Base-by-base conservation (phyloP, 2,888 invertebrate genomes). In the Leptinotarsa tumamoca region DNA sequence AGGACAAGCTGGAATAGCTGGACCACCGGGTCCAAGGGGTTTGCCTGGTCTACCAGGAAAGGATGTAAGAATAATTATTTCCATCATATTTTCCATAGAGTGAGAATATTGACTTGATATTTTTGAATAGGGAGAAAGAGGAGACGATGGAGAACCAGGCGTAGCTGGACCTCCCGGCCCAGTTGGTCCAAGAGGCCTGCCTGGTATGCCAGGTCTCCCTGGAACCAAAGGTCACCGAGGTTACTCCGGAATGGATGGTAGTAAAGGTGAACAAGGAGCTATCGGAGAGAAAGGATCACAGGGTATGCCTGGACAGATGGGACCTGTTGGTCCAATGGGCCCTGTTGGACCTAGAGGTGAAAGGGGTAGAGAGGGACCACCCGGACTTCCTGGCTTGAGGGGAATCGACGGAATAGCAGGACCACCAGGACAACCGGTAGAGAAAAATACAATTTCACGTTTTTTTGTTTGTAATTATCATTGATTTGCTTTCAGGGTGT, bases 181-280 rank as follows among this genome's bases (percentile, higher is more conserved):
- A 23, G 89, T 93, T 1, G 96, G 96, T 0, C 90, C 94, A 0
- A 90, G 95, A 81, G 96, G 96, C 0, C 87, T 88, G 13, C 90
- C 92, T 4, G 93, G 96, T 56, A 90, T 94, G 87, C 95, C 95
- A 0, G 96, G 96, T 0, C 89, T 95, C 5, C 95, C 95, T 3
- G 96, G 96, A 3, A 87, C 92, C 0, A 96, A 96, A 88, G 96
- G 96, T 0, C 96, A 96, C 86, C 90, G 95, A 69, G 96, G 96
- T 2, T 95, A 93, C 82, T 92, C 92, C 18, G 96, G 96, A 23
- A 88, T 93, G 74, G 95, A 96, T 84, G 96, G 96, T 0, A 89
- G 92, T 4, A 96, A 96, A 87, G 96, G 96, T 4, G 95, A 96
- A 81, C 93, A 93, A 86, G 96, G 96, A 0, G 85, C 90, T 2